These are phyloP conservation scores for Acanthosepion pharaonis DNA, from an alignment of 2,888 invertebrate species.

Conservation along the genomic window DNA sequence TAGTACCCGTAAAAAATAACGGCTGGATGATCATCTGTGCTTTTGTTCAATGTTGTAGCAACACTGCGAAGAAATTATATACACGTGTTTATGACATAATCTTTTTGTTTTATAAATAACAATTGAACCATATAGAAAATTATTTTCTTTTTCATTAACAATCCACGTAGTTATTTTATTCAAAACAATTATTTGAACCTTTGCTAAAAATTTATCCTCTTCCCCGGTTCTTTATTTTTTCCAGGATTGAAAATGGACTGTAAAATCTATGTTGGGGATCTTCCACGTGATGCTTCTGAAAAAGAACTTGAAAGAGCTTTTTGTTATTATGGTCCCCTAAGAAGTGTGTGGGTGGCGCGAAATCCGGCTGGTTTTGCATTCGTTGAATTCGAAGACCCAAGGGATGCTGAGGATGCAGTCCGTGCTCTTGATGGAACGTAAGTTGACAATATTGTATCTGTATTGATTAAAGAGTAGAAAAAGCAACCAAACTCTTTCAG, in stretches of 20 bases:
- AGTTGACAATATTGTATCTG: constrained; percentile 51
- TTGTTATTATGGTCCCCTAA: constrained; percentile 88
- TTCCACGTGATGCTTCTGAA: constrained; percentile 91
- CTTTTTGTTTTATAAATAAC: no score
- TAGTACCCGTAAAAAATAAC: no score
- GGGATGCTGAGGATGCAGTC: constrained; percentile 75
- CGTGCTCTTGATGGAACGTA: constrained; percentile 75
- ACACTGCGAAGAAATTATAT: no score
- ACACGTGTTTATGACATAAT: no score
- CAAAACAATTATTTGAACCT: neutral
- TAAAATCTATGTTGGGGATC: constrained; percentile 93
- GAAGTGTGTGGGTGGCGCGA: constrained; percentile 94
- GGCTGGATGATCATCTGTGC: no score
- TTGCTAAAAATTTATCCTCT: neutral
- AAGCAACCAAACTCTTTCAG: no score
- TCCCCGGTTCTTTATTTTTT: neutral
- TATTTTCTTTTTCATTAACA: neutral
- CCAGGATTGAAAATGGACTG: constrained; percentile 62
- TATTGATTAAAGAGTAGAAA: no score
- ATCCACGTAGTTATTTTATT: neutral
- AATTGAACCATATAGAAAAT: no score
- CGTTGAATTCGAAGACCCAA: constrained; percentile 74
- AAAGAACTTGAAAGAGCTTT: constrained; percentile 90
- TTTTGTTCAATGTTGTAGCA: no score
- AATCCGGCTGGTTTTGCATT: constrained; percentile 85